Conservation (phyloP, 2,888 invertebrate genomes). For the Macaria notata region DNA sequence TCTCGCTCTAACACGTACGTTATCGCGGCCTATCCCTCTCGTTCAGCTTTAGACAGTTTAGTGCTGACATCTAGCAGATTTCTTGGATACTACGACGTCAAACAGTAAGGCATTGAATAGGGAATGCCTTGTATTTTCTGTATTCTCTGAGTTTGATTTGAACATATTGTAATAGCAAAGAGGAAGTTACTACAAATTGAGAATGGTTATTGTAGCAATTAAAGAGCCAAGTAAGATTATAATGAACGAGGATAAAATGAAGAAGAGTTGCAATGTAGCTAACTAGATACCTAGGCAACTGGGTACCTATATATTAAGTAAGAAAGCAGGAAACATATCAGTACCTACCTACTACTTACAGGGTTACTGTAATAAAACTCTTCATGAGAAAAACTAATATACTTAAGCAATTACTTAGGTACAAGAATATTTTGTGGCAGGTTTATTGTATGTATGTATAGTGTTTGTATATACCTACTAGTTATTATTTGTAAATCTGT, state of each 20-base stretch:
- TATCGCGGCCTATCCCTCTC: conserved; percentile 43
- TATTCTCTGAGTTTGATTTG: no score
- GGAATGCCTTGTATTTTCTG: conserved; percentile 5
- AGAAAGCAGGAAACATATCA: no score
- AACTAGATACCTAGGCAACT: no score
- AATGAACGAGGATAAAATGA: neutral
- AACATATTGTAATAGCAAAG: neutral
- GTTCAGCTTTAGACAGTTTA: conserved; percentile 36
- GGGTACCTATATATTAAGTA: neutral
- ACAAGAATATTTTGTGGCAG: no score
- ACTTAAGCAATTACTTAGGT: no score
- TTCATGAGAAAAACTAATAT: no score
- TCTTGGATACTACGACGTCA: conserved; percentile 46
- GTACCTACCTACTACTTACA: no score
- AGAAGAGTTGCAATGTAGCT: neutral
- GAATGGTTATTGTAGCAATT: conserved; percentile 8
- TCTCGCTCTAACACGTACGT: conserved; percentile 56
- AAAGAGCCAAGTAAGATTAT: conserved; percentile 6
- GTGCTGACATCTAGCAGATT: conserved; percentile 69
- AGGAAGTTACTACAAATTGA: conserved; percentile 20
- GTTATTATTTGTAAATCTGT: no score
- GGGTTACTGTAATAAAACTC: no score
- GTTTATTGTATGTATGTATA: no score
- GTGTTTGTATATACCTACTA: no score
- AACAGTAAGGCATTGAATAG: conserved; percentile 11